Evolutionary conservation across 2,113 vertebrate species (phyloP), one percentile per base, ranked within the genome.

Genomic region (Menidia beryllina): DNA sequence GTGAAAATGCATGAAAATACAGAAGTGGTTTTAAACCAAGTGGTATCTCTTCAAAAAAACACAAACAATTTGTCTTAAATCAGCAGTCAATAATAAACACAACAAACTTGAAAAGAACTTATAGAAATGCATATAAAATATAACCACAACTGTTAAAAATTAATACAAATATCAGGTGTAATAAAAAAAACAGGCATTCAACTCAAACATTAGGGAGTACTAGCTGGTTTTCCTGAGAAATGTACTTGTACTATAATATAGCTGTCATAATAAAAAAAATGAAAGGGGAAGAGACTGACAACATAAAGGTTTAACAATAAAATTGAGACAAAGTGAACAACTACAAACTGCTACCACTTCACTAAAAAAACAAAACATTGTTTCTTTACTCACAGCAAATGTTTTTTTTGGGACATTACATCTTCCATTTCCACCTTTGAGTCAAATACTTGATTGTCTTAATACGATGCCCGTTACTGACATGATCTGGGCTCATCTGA

Each of bases 171-270:
- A 83, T 26, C 20, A 39, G 23, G 48, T 69, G 57, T 68, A 72
- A 76, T 71, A 36, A 24, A 43, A 39, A 83, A 82, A 78, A 77
- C 36, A 83, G 70, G 73, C 70, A 85, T 82, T 80, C n/a, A 82
- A 86, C 58, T 72, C 56, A 76, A 71, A 79, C 60, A 72, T 74
- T 11, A 27, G 69, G 51, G 57, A 79, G 59, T 82, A 75, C 63
- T 82, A 64, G 71, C 69, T 79, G 54, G 63, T 81, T 87, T n/a
- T 91, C 90, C 88, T 91, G 88, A 91, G 84, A 83, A 82, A 68
- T 84, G 65, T 64, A 62, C 74, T 74, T 73, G 62, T 48, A 65
- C 49, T 75, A 67, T 75, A 71, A 71, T 70, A 63, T 74, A 82
- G 72, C 70, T 78, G 72, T 81, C 73, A 72, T 59, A 78, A 62